Percentiles rank a stretch among this genome's conserved stretches.
phyloP scores from a whole-genome alignment of 2,888 invertebrate species.

The Polymixis flavicincta region DNA sequence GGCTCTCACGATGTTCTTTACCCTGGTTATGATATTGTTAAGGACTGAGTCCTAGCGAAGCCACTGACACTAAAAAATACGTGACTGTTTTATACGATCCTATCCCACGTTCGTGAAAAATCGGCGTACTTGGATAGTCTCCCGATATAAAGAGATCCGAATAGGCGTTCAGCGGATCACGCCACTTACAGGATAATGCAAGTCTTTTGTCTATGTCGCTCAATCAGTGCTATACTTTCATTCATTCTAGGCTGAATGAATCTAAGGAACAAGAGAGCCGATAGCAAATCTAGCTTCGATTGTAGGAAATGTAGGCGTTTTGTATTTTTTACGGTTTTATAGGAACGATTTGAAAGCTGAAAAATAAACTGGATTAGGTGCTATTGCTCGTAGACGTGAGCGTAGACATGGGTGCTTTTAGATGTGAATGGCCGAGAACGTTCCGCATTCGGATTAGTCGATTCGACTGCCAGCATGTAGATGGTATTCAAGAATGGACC shows the following conservation, averaged over 20 bases:
- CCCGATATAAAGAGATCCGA: constrained; percentile 79
- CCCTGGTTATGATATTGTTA: constrained; percentile 83
- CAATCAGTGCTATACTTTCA: constrained; percentile 75
- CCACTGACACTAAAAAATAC: constrained; percentile 83
- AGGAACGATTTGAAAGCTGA: constrained; percentile 54
- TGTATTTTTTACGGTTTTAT: constrained; percentile 64
- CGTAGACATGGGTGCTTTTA: constrained; percentile 54
- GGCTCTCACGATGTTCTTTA: constrained; percentile 67
- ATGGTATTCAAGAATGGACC: constrained; percentile 35
- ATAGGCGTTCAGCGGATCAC: constrained; percentile 78
- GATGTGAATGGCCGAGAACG: constrained; percentile 45
- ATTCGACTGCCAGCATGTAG: constrained; percentile 31
- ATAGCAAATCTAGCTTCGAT: constrained; percentile 67
- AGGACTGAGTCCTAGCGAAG: constrained; percentile 73
- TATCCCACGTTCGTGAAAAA: constrained; percentile 75
- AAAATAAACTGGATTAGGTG: constrained; percentile 58
- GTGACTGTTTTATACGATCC: constrained; percentile 83
- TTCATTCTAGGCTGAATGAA: constrained; percentile 73
- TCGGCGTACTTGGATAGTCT: constrained; percentile 75
- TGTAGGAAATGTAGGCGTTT: constrained; percentile 62
- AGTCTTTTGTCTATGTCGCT: constrained; percentile 80
- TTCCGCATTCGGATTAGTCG: constrained; percentile 50
- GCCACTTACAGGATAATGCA: constrained; percentile 80
- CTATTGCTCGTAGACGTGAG: constrained; percentile 56
- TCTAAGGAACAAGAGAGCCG: constrained; percentile 70